Evolutionary conservation across 2,113 vertebrate species (phyloP).

Genomic region (Dendrocopos noguchii): DNA sequence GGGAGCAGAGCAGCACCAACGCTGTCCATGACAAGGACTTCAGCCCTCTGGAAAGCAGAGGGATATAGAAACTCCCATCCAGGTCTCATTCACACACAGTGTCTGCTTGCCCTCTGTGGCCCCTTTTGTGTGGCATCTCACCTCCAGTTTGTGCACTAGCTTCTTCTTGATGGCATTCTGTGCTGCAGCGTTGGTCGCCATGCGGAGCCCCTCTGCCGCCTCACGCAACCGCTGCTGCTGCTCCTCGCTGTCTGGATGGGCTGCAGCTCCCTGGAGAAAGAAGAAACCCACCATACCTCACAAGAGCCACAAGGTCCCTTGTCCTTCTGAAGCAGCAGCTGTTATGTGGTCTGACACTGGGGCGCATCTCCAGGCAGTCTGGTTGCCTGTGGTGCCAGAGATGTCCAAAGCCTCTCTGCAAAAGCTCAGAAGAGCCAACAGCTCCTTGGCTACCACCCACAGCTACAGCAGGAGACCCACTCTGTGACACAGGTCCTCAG

Average conservation of each 20-base stretch:
- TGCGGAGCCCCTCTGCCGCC: slow-evolving; percentile 93
- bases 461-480: not conserved
- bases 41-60: not conserved
- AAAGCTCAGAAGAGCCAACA: not conserved
- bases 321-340: not conserved
- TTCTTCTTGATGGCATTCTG: slow-evolving; percentile 99
- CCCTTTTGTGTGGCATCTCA: not conserved
- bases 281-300: not conserved
- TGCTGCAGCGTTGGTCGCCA: slow-evolving; percentile 93
- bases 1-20: not conserved
- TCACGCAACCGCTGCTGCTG: slow-evolving; percentile 95
- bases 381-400: rapidly evolving
- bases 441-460: slow-evolving; percentile 83
- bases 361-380: not conserved
- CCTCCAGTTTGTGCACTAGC: slow-evolving; percentile 95
- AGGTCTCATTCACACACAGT: rapidly evolving
- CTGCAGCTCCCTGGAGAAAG: slow-evolving; percentile 89
- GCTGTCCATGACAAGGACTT: not conserved
- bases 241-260: slow-evolving; percentile 95
- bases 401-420: rapidly evolving
- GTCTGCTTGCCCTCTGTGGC: not conserved
- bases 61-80: rapidly evolving
- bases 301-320: too few relatives aligned
- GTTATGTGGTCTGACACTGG: not conserved
- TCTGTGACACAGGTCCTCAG: not conserved